Percentiles rank a stretch among this genome's conserved stretches.
Evolutionary conservation across 2,888 invertebrate species (phyloP).

Genomic region (Blastobasis lacticolella): DNA sequence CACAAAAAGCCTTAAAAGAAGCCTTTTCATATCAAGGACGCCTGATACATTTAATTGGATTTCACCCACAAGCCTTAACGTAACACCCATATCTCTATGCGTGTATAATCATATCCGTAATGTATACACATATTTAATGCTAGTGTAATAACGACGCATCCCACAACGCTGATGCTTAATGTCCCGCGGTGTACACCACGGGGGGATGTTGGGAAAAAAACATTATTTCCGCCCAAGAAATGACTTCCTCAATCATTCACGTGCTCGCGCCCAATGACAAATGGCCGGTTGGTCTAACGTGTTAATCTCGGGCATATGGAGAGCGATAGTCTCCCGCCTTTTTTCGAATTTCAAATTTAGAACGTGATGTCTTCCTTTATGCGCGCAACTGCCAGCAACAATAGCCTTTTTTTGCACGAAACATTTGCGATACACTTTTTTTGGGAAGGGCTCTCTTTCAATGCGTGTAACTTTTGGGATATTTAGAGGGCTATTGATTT

Average conservation of each 20-base stretch:
- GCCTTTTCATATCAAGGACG: no score
- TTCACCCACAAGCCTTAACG: no score
- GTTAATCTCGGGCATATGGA: conserved; percentile 67
- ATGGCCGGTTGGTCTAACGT: conserved; percentile 58
- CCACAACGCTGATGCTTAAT: conserved; percentile 47
- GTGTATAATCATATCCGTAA: conserved; percentile 8
- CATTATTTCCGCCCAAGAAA: conserved; percentile 69
- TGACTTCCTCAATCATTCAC: conserved; percentile 70
- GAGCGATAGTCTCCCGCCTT: conserved; percentile 53
- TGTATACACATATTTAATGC: conserved; percentile 8
- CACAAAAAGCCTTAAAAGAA: no score
- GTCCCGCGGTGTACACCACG: conserved; percentile 32
- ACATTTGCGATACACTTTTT: conserved; percentile 52
- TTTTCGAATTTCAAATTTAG: conserved; percentile 45
- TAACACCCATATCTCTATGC: not conserved
- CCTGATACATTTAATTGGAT: no score
- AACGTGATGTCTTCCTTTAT: conserved; percentile 70
- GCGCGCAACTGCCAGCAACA: conserved; percentile 53
- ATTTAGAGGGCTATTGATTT: conserved; percentile 54
- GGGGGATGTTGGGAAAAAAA: conserved; percentile 57
- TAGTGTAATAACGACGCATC: conserved; percentile 37
- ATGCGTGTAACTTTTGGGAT: conserved; percentile 45
- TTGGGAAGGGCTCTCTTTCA: conserved; percentile 43
- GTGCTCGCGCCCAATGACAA: conserved; percentile 51
- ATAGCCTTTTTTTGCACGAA: conserved; percentile 53